Percentiles rank a stretch among this genome's conserved stretches.
phyloP scores from a whole-genome alignment of 2,797 vertebrate species.

The Acanthiza pusilla region DNA sequence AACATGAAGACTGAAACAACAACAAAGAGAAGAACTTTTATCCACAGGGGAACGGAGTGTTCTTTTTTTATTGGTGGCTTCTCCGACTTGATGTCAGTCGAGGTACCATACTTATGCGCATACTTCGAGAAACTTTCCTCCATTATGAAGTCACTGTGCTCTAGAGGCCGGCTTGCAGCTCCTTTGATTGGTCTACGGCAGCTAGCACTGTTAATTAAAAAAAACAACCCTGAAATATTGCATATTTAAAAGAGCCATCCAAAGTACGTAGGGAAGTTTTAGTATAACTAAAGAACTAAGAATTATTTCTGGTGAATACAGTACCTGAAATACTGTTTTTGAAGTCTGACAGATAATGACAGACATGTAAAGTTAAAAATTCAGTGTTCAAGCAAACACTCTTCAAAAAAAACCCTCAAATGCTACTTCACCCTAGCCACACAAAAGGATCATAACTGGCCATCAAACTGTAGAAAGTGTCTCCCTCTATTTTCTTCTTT shows the following conservation, averaged over 20 bases:
- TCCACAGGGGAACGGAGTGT: constrained; percentile 81
- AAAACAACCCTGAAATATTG: neutral
- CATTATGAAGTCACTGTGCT: constrained; percentile 78
- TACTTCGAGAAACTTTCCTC: constrained; percentile 76
- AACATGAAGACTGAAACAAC: constrained; percentile 81
- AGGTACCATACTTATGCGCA: constrained; percentile 66
- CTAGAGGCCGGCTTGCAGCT: constrained; percentile 86
- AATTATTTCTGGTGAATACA: neutral
- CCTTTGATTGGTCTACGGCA: constrained; percentile 92
- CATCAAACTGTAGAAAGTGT: neutral
- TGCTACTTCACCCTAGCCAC: neutral
- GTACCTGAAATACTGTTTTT: neutral
- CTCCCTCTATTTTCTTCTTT: neutral
- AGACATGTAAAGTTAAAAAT: neutral
- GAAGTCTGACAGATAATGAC: neutral
- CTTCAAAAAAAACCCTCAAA: neutral
- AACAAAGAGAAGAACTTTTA: constrained; percentile 85
- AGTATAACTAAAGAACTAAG: neutral
- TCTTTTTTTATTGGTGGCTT: constrained; percentile 70
- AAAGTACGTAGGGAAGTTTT: neutral
- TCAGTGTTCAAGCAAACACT: neutral
- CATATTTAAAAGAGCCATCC: neutral
- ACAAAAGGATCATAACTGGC: neutral
- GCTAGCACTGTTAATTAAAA: constrained; percentile 79
- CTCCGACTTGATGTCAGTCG: constrained; percentile 69